These are phyloP conservation scores for Chaitophorus viminalis DNA, from an alignment of 2,888 invertebrate genomes.

Conservation along the genomic window DNA sequence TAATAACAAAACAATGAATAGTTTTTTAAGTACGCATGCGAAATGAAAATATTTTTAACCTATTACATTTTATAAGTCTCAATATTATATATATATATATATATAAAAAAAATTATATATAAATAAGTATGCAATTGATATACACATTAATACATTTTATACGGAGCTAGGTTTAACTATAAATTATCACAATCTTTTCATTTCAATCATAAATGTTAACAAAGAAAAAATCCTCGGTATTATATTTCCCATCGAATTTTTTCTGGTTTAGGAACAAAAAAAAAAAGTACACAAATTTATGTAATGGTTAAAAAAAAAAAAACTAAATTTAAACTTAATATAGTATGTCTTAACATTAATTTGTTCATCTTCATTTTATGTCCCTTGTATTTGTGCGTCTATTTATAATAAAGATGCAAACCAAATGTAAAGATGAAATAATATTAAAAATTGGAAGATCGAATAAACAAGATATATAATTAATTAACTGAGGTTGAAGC, in stretches of 20 bases:
- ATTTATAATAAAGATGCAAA: conserved; percentile 39
- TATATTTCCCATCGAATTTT: conserved; percentile 1
- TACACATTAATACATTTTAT: conserved; percentile 33
- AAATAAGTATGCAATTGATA: neutral
- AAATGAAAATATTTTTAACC: conserved; percentile 37
- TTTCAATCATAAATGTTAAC: conserved; percentile 53
- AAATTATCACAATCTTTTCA: conserved; percentile 60
- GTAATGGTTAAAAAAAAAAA: conserved; percentile 58
- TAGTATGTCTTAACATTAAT: conserved; percentile 51
- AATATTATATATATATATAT: conserved; percentile 22
- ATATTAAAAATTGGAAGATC: conserved; percentile 45
- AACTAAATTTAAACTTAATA: conserved; percentile 51
- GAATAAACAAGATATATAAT: conserved; percentile 24
- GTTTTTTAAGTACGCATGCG: conserved; percentile 59
- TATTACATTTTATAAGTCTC: conserved; percentile 43
- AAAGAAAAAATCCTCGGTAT: conserved; percentile 44
- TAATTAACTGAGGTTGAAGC: conserved; percentile 14
- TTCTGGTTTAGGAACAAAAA: conserved; percentile 58
- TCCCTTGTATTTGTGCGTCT: conserved; percentile 40
- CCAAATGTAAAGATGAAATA: conserved; percentile 18
- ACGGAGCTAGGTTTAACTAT: conserved; percentile 46
- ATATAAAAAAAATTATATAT: conserved; percentile 5
- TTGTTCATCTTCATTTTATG: conserved; percentile 39
- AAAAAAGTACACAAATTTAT: conserved; percentile 51
- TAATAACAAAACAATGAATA: conserved; percentile 51